phyloP scores from a whole-genome alignment of 2,888 invertebrate genomes.

The Heteropelma amictum region DNA sequence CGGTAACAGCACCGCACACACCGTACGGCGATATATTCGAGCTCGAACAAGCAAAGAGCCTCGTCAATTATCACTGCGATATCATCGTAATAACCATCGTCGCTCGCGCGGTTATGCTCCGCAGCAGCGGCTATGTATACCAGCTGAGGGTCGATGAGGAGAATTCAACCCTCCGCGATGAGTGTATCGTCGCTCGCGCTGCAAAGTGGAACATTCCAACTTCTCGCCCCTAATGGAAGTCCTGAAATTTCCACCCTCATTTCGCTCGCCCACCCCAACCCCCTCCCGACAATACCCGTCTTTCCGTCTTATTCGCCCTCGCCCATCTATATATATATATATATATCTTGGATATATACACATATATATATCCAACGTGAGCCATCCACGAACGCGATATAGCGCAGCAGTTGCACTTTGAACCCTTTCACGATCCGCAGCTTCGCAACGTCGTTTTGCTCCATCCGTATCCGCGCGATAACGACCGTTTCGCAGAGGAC shows the following conservation, averaged over 20 bases:
- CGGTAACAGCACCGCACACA: no score
- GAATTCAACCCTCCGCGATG: no score
- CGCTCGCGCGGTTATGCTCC: no score
- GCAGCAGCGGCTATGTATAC: background rate
- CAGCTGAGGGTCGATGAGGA: no score
- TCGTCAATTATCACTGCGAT: slow-evolving; percentile 63
- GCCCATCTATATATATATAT: no score
- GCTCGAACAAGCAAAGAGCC: slow-evolving; percentile 38
- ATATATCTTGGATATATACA: no score
- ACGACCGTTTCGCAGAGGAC: no score
- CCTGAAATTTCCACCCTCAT: slow-evolving; percentile 11
- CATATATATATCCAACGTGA: no score
- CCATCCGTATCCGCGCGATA: no score
- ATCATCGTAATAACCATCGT: slow-evolving; percentile 61
- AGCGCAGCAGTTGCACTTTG: slow-evolving; percentile 15
- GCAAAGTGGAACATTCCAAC: slow-evolving; percentile 15
- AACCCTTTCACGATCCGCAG: slow-evolving; percentile 21
- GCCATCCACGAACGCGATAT: no score
- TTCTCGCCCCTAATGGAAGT: slow-evolving; percentile 45
- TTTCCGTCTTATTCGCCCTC: background rate
- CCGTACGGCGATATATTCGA: slow-evolving; percentile 30
- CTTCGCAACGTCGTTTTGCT: background rate
- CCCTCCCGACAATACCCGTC: background rate
- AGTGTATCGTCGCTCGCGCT: background rate
- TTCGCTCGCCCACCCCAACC: background rate